phyloP scores from a whole-genome alignment of 2,113 vertebrate genomes.

The Gallinago media region DNA sequence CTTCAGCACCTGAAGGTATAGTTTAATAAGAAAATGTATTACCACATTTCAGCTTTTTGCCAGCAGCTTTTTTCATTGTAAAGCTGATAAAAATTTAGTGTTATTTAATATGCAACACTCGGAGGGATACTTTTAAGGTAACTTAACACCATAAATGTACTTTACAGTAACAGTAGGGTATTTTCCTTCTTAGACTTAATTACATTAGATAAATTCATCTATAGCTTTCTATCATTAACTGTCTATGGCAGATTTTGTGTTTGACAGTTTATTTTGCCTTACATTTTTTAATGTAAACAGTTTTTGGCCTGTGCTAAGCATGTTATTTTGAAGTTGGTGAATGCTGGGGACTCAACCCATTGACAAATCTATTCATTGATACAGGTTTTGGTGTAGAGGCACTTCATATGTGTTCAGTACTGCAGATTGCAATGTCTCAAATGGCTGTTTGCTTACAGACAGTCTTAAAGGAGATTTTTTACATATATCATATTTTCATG shows the following conservation, averaged over 20 bases:
- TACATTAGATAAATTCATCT: background rate
- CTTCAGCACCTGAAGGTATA: conserved; percentile 49
- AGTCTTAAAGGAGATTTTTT: background rate
- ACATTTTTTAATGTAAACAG: background rate
- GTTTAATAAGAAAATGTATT: conserved; percentile 57
- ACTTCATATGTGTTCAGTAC: background rate
- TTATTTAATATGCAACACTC: background rate
- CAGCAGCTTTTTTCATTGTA: conserved; percentile 28
- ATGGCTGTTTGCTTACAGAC: background rate
- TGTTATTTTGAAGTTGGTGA: background rate
- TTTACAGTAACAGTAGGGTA: background rate
- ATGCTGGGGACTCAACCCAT: background rate
- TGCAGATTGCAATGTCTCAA: background rate
- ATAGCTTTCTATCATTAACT: background rate
- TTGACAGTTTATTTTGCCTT: background rate
- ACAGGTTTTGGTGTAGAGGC: background rate
- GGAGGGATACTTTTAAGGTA: background rate
- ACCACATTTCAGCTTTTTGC: conserved; percentile 28
- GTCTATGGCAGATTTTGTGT: background rate
- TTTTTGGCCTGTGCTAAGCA: background rate
- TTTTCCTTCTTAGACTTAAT: background rate
- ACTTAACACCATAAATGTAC: background rate
- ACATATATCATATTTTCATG: background rate
- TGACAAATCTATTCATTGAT: background rate
- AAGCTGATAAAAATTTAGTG: conserved; percentile 27